These are phyloP conservation scores for Macaria notata DNA, from an alignment of 2,888 invertebrate genomes.

Conservation along the genomic window DNA sequence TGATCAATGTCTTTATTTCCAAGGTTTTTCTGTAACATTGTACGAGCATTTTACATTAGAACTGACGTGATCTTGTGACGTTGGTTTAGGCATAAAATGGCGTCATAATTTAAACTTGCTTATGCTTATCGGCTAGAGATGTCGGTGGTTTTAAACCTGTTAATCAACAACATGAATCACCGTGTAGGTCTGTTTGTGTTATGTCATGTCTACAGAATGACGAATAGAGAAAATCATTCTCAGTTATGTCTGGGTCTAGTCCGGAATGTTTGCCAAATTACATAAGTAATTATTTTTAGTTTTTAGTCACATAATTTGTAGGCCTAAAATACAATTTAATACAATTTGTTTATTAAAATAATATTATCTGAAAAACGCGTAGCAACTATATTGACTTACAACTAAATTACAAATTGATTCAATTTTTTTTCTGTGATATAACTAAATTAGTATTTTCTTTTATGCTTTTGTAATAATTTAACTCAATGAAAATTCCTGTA, in stretches of 20 bases:
- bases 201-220: constrained; percentile 52
- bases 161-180: constrained; percentile 38
- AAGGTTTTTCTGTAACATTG: neutral
- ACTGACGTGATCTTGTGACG: neutral
- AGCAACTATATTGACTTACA: too few relatives aligned
- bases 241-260: constrained; percentile 34
- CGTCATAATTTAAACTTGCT: constrained; percentile 7
- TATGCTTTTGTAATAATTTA: too few relatives aligned
- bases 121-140: constrained; percentile 18
- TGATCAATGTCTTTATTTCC: neutral
- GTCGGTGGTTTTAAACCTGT: constrained; percentile 25
- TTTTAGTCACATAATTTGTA: too few relatives aligned
- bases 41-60: neutral
- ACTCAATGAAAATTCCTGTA: too few relatives aligned
- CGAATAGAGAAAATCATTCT: constrained; percentile 47
- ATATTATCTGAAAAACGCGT: too few relatives aligned
- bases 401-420: too few relatives aligned
- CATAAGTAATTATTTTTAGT: too few relatives aligned
- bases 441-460: too few relatives aligned
- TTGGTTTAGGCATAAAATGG: neutral
- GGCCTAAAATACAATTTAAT: too few relatives aligned
- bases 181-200: constrained; percentile 3
- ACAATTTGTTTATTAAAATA: too few relatives aligned
- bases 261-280: constrained; percentile 35
- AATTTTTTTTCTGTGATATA: too few relatives aligned